Percentiles rank a stretch among this genome's conserved stretches.
These are phyloP conservation scores for Elephantulus edwardii DNA, from an alignment of 2,113 vertebrate genomes.

Conservation along the genomic window DNA sequence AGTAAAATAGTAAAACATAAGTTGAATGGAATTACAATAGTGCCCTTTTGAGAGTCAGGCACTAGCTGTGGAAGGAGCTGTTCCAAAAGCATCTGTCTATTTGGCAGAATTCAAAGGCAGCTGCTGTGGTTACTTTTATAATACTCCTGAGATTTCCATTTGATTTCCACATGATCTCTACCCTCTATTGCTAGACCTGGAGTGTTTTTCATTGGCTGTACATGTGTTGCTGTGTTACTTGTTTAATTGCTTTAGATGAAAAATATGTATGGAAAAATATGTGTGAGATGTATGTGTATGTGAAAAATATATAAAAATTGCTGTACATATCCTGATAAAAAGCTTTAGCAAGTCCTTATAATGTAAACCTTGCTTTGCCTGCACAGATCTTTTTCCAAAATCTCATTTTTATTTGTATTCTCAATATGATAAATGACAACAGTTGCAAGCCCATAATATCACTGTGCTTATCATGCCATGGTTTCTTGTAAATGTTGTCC, in stretches of 20 bases:
- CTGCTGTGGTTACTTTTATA: background rate
- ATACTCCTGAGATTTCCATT: background rate
- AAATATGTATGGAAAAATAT: slow-evolving; percentile 8
- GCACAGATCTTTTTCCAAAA: background rate
- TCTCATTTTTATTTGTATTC: slow-evolving; percentile 28
- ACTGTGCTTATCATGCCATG: slow-evolving; percentile 29
- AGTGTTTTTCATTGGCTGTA: slow-evolving; percentile 42
- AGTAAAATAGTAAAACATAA: slow-evolving; percentile 37
- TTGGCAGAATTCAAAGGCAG: slow-evolving; percentile 50
- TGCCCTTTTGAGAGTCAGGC: background rate
- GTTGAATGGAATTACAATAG: background rate
- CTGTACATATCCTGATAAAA: too few relatives aligned
- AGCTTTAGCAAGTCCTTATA: slow-evolving; percentile 11
- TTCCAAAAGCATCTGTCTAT: slow-evolving; percentile 48
- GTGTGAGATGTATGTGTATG: too few relatives aligned
- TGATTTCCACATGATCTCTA: slow-evolving; percentile 31
- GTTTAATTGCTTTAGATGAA: slow-evolving; percentile 62
- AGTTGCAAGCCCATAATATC: slow-evolving; percentile 25
- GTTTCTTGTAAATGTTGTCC: slow-evolving; percentile 33
- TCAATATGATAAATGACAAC: slow-evolving; percentile 20
- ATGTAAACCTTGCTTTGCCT: background rate
- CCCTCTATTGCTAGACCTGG: slow-evolving; percentile 33
- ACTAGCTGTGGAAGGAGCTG: background rate
- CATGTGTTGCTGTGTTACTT: slow-evolving; percentile 29
- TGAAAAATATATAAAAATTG: too few relatives aligned